Percentiles rank a stretch among this genome's conserved stretches.
phyloP scores from a whole-genome alignment of 2,113 vertebrate species.

The Chloropsis cyanopogon region DNA sequence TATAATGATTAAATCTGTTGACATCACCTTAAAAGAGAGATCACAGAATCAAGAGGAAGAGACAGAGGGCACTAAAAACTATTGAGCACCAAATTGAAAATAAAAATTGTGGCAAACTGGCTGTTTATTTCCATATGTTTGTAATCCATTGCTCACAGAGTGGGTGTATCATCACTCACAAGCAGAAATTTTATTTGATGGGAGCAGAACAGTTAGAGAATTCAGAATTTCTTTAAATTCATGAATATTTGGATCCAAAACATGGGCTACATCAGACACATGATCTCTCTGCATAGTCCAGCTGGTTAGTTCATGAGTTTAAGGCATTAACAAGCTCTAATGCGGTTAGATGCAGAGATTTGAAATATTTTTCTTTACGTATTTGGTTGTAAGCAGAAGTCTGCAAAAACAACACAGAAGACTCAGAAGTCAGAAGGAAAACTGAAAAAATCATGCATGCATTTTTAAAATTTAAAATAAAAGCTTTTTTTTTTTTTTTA shows the following conservation, averaged over 20 bases:
- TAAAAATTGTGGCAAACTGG: not conserved
- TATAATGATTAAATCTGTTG: not conserved
- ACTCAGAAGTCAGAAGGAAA: not conserved
- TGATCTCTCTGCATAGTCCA: not conserved
- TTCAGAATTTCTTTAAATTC: not conserved
- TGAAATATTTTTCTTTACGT: not conserved
- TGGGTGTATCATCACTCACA: not conserved
- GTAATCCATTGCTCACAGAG: not conserved
- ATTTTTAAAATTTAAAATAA: not conserved
- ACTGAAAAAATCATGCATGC: not conserved
- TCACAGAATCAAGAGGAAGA: not conserved
- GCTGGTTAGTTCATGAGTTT: not conserved
- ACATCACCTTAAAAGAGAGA: not conserved
- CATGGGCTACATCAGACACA: not conserved
- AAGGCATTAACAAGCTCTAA: not conserved
- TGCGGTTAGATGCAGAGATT: not conserved
- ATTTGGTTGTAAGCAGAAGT: not conserved
- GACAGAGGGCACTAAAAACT: not conserved
- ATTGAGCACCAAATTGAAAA: not conserved
- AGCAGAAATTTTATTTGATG: not conserved
- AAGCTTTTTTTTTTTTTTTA: not conserved
- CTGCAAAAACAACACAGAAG: not conserved
- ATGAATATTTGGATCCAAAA: not conserved
- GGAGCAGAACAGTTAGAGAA: not conserved
- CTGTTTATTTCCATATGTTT: not conserved